phyloP scores from a whole-genome alignment of 1,140 invertebrate genomes.

The Notospermus geniculatus region DNA sequence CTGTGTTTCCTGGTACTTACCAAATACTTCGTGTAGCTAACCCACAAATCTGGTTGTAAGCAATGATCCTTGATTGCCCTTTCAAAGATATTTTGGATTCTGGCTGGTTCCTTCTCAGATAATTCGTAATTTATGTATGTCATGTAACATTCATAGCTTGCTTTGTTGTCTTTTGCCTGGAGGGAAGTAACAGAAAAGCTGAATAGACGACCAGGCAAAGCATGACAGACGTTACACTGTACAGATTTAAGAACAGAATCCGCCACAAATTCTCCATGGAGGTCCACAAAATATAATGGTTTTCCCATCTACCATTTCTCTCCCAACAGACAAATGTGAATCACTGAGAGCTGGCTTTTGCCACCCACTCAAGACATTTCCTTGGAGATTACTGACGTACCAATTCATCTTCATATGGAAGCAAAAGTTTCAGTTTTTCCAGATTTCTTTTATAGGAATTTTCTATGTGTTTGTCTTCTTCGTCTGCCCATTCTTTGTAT shows the following conservation, averaged over 20 bases:
- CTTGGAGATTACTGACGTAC: constrained; percentile 42
- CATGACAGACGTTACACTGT: too few species aligned
- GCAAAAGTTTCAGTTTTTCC: constrained; percentile 57
- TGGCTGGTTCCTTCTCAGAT: constrained; percentile 59
- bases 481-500: constrained; percentile 58
- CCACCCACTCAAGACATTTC: too few species aligned
- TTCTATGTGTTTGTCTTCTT: constrained; percentile 55
- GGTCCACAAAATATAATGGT: too few species aligned
- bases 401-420: constrained; percentile 64
- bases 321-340: too few species aligned
- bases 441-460: constrained; percentile 60
- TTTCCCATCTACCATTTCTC: too few species aligned
- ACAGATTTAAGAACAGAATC: too few species aligned
- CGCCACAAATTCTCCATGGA: too few species aligned
- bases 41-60: constrained; percentile 63
- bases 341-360: too few species aligned
- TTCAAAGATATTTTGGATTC: constrained; percentile 65
- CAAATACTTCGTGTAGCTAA: constrained; percentile 65
- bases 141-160: constrained; percentile 59
- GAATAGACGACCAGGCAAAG: too few species aligned
- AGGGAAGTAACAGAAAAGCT: too few species aligned
- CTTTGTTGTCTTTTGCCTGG: constrained; percentile 19
- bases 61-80: constrained; percentile 62
- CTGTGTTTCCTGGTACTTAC: too few species aligned
- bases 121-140: constrained; percentile 64